Conservation (phyloP, 1,140 invertebrate species). For the Diachasmimorpha longicaudata region DNA sequence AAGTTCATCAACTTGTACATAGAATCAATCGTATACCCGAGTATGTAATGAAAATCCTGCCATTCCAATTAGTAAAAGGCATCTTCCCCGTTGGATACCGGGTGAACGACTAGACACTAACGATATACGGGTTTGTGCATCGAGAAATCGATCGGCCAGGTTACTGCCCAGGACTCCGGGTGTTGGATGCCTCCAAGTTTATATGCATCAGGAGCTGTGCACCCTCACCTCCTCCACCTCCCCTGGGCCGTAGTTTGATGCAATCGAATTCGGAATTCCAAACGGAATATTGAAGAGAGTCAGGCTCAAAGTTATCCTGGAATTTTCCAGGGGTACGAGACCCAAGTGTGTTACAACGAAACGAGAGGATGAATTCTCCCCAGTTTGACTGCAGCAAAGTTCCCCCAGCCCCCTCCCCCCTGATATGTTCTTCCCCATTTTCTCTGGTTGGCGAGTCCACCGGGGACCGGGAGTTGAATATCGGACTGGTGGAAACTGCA, state of each 20-base stretch:
- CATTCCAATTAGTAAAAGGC: slow-evolving; percentile 22
- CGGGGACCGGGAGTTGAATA: background rate
- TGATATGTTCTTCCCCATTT: background rate
- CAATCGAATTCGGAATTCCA: background rate
- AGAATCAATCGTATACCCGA: background rate
- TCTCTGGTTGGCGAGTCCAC: background rate
- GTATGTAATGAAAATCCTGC: background rate
- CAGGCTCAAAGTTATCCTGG: background rate
- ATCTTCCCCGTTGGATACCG: background rate
- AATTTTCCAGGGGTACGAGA: background rate
- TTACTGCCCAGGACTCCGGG: background rate
- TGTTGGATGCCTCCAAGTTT: background rate
- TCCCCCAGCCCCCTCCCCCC: too few species aligned
- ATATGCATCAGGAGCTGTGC: slow-evolving; percentile 20
- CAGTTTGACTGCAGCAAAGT: background rate
- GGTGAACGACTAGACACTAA: slow-evolving; percentile 6
- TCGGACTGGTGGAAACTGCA: background rate
- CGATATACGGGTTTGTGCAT: slow-evolving; percentile 13
- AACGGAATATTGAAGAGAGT: background rate
- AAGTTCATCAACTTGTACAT: background rate
- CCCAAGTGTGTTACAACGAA: background rate
- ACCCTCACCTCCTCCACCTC: slow-evolving; percentile 7
- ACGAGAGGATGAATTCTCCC: background rate
- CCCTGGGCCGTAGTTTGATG: background rate
- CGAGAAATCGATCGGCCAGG: slow-evolving; percentile 11